Evolutionary conservation across 2,888 invertebrate genomes (phyloP).

Genomic region (Microplitis manilae): DNA sequence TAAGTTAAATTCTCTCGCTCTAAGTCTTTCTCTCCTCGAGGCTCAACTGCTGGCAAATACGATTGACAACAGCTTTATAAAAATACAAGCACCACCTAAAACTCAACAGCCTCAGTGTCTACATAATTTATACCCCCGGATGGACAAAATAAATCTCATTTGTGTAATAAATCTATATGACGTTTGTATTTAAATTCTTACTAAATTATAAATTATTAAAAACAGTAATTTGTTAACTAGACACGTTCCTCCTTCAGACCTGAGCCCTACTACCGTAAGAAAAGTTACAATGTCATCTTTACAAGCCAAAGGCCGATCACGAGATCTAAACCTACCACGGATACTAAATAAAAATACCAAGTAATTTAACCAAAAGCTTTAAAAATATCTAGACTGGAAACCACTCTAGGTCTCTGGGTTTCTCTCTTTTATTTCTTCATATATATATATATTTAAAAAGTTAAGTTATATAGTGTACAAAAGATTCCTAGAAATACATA

Average conservation of each 20-base stretch:
- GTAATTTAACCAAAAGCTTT: slow-evolving; percentile 56
- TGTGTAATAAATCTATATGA: background rate
- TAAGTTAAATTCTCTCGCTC: slow-evolving; percentile 33
- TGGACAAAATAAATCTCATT: slow-evolving; percentile 4
- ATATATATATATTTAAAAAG: background rate
- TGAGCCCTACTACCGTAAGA: slow-evolving; percentile 20
- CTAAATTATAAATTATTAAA: slow-evolving; percentile 57
- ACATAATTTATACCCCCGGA: background rate
- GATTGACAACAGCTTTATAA: slow-evolving; percentile 30
- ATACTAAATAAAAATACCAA: slow-evolving; percentile 23
- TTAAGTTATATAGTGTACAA: slow-evolving; percentile 12
- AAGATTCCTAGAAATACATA: slow-evolving; percentile 64
- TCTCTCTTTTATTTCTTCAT: slow-evolving; percentile 11
- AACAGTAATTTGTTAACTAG: slow-evolving; percentile 67
- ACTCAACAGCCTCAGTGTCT: slow-evolving; percentile 14
- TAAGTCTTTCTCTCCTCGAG: slow-evolving; percentile 29
- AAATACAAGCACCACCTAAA: slow-evolving; percentile 25
- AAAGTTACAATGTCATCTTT: slow-evolving; percentile 26
- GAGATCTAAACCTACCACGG: slow-evolving; percentile 44
- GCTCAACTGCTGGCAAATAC: slow-evolving; percentile 1
- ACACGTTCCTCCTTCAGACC: slow-evolving; percentile 60
- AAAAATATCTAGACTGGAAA: slow-evolving; percentile 5
- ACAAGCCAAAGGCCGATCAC: slow-evolving; percentile 6
- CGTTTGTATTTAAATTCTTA: background rate
- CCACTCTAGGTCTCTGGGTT: slow-evolving; percentile 54